phyloP scores from a whole-genome alignment of 2,797 vertebrate genomes.

The Lepilemur septentrionalis region DNA sequence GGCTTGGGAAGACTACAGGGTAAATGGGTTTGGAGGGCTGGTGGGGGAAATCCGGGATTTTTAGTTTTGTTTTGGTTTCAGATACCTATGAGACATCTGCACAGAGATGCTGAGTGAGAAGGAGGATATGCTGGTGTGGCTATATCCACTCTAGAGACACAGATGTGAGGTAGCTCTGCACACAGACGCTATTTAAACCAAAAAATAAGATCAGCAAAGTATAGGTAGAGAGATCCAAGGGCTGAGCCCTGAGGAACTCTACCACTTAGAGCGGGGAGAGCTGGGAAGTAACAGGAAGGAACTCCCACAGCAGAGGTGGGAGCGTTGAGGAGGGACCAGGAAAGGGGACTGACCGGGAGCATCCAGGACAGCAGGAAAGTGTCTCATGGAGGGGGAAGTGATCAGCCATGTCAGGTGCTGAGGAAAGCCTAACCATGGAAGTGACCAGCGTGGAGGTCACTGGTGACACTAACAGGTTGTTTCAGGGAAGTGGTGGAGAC shows the following conservation, averaged over 20 bases:
- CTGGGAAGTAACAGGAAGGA: background rate
- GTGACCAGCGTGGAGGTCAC: background rate
- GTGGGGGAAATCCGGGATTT: background rate
- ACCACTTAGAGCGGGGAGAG: background rate
- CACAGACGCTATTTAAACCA: background rate
- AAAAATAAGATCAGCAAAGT: background rate
- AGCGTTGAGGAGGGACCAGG: background rate
- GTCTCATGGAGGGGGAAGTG: background rate
- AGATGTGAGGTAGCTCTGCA: background rate
- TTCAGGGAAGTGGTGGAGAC: background rate
- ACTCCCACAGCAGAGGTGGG: too few species aligned
- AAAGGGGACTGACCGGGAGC: background rate
- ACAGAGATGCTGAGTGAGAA: background rate
- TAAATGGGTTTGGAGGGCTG: background rate
- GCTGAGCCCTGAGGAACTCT: background rate
- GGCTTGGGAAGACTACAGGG: background rate
- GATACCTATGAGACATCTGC: background rate
- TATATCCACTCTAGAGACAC: background rate
- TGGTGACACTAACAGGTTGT: background rate
- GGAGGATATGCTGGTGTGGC: background rate
- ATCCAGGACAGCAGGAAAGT: background rate
- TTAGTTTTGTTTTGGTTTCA: background rate
- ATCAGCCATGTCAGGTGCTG: background rate
- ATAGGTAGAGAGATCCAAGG: background rate
- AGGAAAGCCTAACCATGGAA: background rate